phyloP scores from a whole-genome alignment of 2,797 vertebrate genomes.

The Leuciscus waleckii region DNA sequence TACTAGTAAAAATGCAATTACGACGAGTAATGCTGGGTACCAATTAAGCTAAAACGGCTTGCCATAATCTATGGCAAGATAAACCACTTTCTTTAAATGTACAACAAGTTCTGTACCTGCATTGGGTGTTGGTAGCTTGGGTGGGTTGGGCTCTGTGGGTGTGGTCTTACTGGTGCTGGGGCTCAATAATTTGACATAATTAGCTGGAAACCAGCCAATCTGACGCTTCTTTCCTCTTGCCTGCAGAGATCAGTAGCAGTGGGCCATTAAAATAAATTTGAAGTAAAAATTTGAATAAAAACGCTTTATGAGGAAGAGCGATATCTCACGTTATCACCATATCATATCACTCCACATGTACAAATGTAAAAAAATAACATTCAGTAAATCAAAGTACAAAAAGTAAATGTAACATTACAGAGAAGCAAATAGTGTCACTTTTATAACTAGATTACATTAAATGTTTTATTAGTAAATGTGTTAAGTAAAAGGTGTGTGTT shows the following conservation, averaged over 20 bases:
- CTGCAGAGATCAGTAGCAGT: constrained; percentile 69
- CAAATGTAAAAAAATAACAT: neutral
- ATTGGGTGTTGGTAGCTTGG: constrained; percentile 81
- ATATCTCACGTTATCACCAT: neutral
- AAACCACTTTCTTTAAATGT: neutral
- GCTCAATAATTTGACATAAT: constrained; percentile 97
- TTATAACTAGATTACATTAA: neutral
- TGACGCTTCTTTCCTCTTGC: constrained; percentile 97
- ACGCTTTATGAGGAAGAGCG: neutral
- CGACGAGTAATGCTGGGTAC: too few relatives aligned
- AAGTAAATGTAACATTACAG: neutral
- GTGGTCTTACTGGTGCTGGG: constrained; percentile 97
- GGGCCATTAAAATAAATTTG: neutral
- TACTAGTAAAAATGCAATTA: too few relatives aligned
- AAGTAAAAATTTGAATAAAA: neutral
- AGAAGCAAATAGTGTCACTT: neutral
- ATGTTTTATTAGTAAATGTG: neutral
- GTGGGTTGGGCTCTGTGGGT: constrained; percentile 88
- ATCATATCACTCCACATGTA: neutral
- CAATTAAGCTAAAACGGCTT: too few relatives aligned
- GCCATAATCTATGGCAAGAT: neutral
- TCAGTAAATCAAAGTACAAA: neutral
- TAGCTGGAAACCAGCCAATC: constrained; percentile 98
- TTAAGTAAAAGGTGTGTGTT: neutral
- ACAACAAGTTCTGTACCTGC: constrained; percentile 75